phyloP scores from a whole-genome alignment of 2,888 invertebrate species.

The Germaria angustata region DNA sequence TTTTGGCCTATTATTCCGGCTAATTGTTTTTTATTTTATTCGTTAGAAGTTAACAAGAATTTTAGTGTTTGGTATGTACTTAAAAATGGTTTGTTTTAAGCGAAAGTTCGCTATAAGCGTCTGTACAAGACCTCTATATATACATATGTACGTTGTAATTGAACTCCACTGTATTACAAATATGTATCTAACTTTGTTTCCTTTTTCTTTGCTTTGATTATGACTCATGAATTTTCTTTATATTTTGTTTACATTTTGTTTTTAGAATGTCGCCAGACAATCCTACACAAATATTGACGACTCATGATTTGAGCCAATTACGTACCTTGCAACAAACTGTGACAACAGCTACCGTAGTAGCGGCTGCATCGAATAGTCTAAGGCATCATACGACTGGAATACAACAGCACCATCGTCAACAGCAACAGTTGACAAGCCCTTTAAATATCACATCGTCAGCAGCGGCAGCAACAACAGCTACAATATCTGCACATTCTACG shows the following conservation, averaged over 20 bases:
- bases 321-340: slow-evolving; percentile 73
- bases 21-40: no score
- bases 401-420: slow-evolving; percentile 40
- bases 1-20: no score
- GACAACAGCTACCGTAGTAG: slow-evolving; percentile 68
- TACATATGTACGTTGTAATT: no score
- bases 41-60: no score
- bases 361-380: slow-evolving; percentile 65
- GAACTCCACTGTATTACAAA: no score
- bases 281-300: slow-evolving; percentile 75
- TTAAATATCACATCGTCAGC: slow-evolving; percentile 40
- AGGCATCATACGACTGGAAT: slow-evolving; percentile 39
- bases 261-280: slow-evolving; percentile 80
- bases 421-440: slow-evolving; percentile 38
- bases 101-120: no score
- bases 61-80: no score
- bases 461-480: slow-evolving; percentile 32
- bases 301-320: slow-evolving; percentile 75
- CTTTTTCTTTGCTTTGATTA: no score
- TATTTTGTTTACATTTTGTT: slow-evolving; percentile 52
- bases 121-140: no score
- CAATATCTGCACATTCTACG: slow-evolving; percentile 37
- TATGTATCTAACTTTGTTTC: no score
- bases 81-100: no score
- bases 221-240: slow-evolving; percentile 11